phyloP scores from a whole-genome alignment of 2,113 vertebrate species.

The Pangasianodon gigas region DNA sequence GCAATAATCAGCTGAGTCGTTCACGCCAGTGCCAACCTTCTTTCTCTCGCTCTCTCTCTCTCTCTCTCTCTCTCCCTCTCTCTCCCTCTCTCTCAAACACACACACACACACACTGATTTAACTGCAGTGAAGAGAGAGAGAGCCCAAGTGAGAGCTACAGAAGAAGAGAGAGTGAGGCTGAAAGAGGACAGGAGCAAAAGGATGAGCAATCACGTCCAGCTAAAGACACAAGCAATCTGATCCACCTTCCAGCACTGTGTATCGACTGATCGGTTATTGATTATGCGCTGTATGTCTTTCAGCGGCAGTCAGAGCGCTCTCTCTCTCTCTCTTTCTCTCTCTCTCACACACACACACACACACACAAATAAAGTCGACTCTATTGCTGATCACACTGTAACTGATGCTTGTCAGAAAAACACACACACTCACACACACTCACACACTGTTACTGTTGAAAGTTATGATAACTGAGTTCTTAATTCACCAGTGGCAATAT shows the following conservation, averaged over 20 bases:
- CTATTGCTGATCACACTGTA: constrained; percentile 4
- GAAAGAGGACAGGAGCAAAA: constrained; percentile 46
- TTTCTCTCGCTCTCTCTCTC: constrained; percentile 4
- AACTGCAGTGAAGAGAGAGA: constrained; percentile 67
- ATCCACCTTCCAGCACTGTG: constrained; percentile 49
- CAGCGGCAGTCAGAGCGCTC: constrained; percentile 26
- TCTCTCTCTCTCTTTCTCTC: not conserved
- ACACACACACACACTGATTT: constrained; percentile 58
- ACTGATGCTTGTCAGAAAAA: constrained; percentile 7
- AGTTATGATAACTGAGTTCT: constrained; percentile 29
- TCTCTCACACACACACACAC: not conserved
- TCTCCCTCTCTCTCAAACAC: not conserved
- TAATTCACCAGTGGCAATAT: not conserved
- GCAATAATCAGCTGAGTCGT: constrained; percentile 58
- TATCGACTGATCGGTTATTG: constrained; percentile 69
- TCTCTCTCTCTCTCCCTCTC: not conserved
- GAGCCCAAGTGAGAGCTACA: constrained; percentile 13
- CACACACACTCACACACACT: constrained; percentile 20
- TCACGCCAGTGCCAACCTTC: constrained; percentile 46
- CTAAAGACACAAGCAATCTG: constrained; percentile 57
- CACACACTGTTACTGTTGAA: not conserved
- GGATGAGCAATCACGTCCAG: constrained; percentile 51
- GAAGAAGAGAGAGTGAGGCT: constrained; percentile 39
- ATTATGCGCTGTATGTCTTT: constrained; percentile 62
- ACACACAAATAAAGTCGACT: not conserved